Evolutionary conservation across 2,888 invertebrate species (phyloP).

Genomic region (Graphium colonna): DNA sequence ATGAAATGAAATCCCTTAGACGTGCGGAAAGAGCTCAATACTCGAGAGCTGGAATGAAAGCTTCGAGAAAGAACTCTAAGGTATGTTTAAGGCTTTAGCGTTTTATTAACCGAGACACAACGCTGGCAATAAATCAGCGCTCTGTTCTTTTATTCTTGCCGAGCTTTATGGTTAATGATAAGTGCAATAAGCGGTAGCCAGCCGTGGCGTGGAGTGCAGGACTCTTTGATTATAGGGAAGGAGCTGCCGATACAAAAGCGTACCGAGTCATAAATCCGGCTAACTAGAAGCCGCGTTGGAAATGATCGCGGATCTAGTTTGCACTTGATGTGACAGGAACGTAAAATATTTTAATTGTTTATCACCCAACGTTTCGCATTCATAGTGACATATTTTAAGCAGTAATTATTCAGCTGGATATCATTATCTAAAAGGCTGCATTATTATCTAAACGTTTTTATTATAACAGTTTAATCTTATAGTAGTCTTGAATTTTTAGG

Average conservation of each 20-base stretch:
- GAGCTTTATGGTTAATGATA: conserved; percentile 22
- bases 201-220: conserved; percentile 23
- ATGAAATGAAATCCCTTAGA: no score
- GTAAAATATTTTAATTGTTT: no score
- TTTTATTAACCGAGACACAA: background rate
- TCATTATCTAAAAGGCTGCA: no score
- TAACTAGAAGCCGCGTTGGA: conserved; percentile 31
- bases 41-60: no score
- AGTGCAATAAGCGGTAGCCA: conserved; percentile 39
- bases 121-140: conserved; percentile 1
- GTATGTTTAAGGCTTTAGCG: background rate
- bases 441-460: no score
- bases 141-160: conserved; percentile 12
- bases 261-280: conserved; percentile 47
- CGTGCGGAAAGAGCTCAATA: no score
- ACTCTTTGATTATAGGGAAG: conserved; percentile 40
- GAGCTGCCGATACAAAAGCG: conserved; percentile 42
- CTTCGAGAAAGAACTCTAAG: background rate
- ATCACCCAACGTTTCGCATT: no score
- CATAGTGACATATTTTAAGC: no score
- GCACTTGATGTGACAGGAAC: conserved; percentile 21
- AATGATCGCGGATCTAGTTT: conserved; percentile 3
- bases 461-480: no score
- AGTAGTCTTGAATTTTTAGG: no score
- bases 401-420: no score